Base-by-base conservation (phyloP, 2,888 invertebrate species). In the Scaptomyza reducta region DNA sequence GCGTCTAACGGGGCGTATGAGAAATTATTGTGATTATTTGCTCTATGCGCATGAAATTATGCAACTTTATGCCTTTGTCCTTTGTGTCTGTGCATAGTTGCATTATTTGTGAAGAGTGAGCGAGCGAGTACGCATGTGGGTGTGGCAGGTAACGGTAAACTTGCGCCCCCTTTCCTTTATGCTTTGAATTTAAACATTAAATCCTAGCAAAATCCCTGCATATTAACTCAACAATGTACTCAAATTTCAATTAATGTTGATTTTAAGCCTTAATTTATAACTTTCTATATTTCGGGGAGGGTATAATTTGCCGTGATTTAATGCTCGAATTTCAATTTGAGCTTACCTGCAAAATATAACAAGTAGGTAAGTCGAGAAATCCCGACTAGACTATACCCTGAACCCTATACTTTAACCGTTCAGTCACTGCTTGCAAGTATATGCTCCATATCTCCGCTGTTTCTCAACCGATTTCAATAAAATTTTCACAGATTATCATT, bases 11-110 rank as follows among this genome's bases (percentile, higher is more conserved):
- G 63, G 70, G 61, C 74, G 68, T 70, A 77, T 82, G 78, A 68
- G 70, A 70, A 79, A 75, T 77, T 54, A 70, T 82, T 70, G 77
- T 76, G 77, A 87, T 86, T 86, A 87, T 82, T 80, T 86, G 87
- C 85, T 82, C 69, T 66, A 72, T 74, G 87, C 85, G 78, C 87
- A 80, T 78, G 84, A 78, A 80, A 87, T 87, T 86, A 87, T 86
- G 87, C 85, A 87, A 82, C 65, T 69, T 61, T 70, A 69, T 76
- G 76, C 74, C 60, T 31, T 31, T 77, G 59, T 55, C 41, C 41
- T 10, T 1, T 18, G 53, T 14, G 18, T 44, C 25, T 13, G 14
- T 38, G 14, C 22, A 13, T 41, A 40, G 1, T 25, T 45, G 51
- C 42, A 50, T 50, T 56, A 35, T 47, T 50, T 51, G n/a, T 57